A percentile compares a stretch with the other conserved stretches of the same genome.
Conservation (phyloP, 2,113 vertebrate species). For the Setophaga kirtlandii region DNA sequence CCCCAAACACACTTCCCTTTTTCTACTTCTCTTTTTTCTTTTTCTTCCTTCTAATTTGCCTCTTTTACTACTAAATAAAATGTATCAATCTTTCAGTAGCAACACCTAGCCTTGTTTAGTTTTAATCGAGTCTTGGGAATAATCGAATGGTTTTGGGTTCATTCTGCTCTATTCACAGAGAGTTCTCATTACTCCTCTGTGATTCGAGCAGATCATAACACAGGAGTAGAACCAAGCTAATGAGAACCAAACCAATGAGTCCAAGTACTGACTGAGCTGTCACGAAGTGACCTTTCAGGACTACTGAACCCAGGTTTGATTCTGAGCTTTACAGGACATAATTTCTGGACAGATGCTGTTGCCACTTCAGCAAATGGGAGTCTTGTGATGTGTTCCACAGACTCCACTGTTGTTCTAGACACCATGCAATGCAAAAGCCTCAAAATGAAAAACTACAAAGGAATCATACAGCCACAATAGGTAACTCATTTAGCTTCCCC, state of each 20-base stretch:
- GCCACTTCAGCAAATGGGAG: neutral
- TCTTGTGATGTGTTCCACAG: neutral
- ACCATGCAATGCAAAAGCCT: neutral
- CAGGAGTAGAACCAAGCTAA: neutral
- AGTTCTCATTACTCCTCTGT: neutral
- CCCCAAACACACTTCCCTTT: neutral
- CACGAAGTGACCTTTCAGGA: neutral
- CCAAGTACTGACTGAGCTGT: neutral
- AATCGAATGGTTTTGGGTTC: neutral
- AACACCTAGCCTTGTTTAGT: neutral
- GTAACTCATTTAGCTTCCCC: neutral
- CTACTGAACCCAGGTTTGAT: neutral
- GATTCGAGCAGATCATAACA: neutral
- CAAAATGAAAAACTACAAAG: neutral
- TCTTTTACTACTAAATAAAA: neutral
- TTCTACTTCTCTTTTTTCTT: neutral
- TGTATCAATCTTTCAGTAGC: neutral
- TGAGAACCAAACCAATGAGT: neutral
- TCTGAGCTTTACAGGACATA: neutral
- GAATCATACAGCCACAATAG: neutral
- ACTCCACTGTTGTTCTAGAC: neutral
- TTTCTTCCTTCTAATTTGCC: neutral
- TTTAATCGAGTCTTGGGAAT: neutral
- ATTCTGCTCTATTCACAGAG: neutral
- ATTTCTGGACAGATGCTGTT: neutral